These are phyloP conservation scores for Embiotoca jacksoni DNA, from an alignment of 2,113 vertebrate species.

Conservation along the genomic window DNA sequence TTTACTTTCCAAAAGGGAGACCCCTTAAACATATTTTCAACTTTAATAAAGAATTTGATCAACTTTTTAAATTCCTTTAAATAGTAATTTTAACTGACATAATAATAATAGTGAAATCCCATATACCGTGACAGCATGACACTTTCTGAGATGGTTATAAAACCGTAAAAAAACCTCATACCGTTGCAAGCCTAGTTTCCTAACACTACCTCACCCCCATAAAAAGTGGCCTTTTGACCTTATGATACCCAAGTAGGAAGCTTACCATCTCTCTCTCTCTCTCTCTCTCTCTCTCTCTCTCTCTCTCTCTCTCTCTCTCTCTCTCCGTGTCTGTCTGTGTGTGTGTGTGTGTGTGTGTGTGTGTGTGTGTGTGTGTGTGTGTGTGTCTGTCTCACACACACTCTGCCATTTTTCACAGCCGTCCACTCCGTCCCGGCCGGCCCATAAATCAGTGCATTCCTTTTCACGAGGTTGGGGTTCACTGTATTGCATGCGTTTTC, in stretches of 20 bases:
- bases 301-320: background rate
- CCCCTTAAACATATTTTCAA: too few species aligned
- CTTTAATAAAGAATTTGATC: too few species aligned
- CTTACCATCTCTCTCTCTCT: conserved; percentile 36
- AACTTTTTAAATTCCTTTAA: too few species aligned
- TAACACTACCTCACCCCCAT: conserved; percentile 21
- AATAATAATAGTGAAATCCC: too few species aligned
- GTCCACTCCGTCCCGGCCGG: conserved; percentile 10
- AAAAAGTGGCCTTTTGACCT: conserved; percentile 52
- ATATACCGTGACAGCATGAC: too few species aligned
- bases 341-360: too few species aligned
- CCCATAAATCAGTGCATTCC: conserved; percentile 58
- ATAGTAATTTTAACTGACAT: too few species aligned
- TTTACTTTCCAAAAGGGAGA: too few species aligned
- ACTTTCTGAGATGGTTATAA: too few species aligned
- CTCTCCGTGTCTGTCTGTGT: too few species aligned
- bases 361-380: background rate
- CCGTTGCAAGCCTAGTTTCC: too few species aligned
- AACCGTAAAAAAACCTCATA: too few species aligned
- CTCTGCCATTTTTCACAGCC: conserved; percentile 38
- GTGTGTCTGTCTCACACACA: conserved; percentile 5
- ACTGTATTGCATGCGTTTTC: conserved; percentile 45
- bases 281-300: background rate
- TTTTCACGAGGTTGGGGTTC: conserved; percentile 36
- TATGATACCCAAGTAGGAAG: conserved; percentile 30